These are phyloP conservation scores for Gymnothorax reevesii DNA, from an alignment of 2,797 vertebrate genomes.

Conservation along the genomic window DNA sequence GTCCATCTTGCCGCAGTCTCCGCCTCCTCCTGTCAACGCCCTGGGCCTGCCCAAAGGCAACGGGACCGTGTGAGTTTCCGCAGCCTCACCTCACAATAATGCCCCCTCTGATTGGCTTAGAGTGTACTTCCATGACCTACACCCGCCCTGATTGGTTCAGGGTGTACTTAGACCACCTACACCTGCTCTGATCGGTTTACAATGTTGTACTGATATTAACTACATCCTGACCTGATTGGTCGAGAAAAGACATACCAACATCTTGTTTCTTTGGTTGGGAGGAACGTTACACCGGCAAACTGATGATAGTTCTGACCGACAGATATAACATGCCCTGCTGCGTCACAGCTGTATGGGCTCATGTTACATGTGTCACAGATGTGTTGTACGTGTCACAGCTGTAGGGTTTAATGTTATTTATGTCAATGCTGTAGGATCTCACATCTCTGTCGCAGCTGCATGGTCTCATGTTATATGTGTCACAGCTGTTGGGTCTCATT, in stretches of 20 bases:
- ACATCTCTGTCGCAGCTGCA: background rate
- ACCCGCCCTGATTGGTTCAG: slow-evolving; percentile 1
- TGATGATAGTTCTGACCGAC: background rate
- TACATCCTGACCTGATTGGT: background rate
- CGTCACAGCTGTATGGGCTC: background rate
- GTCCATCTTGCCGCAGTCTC: slow-evolving; percentile 83
- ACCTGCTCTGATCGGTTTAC: background rate
- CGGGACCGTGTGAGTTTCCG: slow-evolving; percentile 84
- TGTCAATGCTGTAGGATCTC: background rate
- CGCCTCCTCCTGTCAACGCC: slow-evolving; percentile 79
- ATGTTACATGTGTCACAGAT: slow-evolving; percentile 5
- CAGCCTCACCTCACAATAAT: background rate
- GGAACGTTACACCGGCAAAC: background rate
- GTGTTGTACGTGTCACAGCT: slow-evolving; percentile 28
- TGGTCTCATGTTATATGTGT: slow-evolving; percentile 24
- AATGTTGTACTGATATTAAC: background rate
- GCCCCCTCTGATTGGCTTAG: slow-evolving; percentile 18
- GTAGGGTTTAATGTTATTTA: background rate
- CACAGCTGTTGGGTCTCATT: slow-evolving; percentile 5
- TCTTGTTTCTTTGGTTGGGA: too few relatives aligned
- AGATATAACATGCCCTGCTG: background rate
- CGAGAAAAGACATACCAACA: background rate
- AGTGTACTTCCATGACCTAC: background rate
- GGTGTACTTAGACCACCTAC: background rate
- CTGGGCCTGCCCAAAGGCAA: slow-evolving; percentile 93